These are phyloP conservation scores for Mastacembelus armatus DNA, from an alignment of 2,797 vertebrate species.

Conservation along the genomic window DNA sequence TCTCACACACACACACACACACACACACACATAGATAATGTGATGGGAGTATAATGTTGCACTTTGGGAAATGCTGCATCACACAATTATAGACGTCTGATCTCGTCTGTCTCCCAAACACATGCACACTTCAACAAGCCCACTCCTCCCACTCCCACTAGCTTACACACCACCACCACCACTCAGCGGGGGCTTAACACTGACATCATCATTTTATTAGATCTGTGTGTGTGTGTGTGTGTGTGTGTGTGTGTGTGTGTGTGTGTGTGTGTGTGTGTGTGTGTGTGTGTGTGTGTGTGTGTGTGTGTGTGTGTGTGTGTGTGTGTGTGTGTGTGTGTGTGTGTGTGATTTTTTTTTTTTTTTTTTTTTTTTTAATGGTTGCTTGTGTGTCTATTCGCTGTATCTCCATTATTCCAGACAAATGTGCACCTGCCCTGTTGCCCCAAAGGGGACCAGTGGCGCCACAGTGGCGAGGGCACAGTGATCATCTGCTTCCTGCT, in stretches of 20 bases:
- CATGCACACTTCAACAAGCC: slow-evolving; percentile 33
- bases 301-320: no score
- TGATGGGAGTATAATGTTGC: slow-evolving; percentile 80
- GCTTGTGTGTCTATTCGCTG: slow-evolving; percentile 57
- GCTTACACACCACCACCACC: slow-evolving; percentile 42
- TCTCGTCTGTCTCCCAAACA: slow-evolving; percentile 43
- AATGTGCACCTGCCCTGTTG: slow-evolving; percentile 83
- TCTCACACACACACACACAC: slow-evolving; percentile 33
- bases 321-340: no score
- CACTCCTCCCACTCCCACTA: slow-evolving; percentile 43
- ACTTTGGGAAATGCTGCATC: slow-evolving; percentile 81
- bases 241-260: no score
- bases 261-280: no score
- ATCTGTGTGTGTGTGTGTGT: slow-evolving; percentile 59
- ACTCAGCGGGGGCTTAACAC: slow-evolving; percentile 79
- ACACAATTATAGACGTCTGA: slow-evolving; percentile 69
- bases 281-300: no score
- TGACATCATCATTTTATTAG: slow-evolving; percentile 89
- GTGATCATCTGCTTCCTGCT: slow-evolving; percentile 84
- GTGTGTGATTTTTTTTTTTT: no score
- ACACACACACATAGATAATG: slow-evolving; percentile 56
- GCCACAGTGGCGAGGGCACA: slow-evolving; percentile 80
- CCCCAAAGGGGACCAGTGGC: slow-evolving; percentile 81
- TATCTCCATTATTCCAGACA: slow-evolving; percentile 79
- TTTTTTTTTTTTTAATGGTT: slow-evolving; percentile 46